Evolutionary conservation across 1,140 invertebrate species (phyloP).

Genomic region (Diorhabda sublineata): DNA sequence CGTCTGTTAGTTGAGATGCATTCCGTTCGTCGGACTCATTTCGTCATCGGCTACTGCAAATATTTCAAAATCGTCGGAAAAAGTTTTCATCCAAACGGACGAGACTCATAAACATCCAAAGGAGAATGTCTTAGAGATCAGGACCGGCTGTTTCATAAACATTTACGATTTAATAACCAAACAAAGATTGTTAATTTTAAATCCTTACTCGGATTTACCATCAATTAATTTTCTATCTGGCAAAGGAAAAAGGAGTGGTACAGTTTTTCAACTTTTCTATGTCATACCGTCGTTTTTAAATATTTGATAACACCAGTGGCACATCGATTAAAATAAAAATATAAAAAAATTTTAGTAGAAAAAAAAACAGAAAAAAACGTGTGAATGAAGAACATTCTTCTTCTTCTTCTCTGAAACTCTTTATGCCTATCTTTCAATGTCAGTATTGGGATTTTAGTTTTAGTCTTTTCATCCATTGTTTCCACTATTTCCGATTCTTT

Average conservation of each 20-base stretch:
- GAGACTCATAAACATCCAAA: slow-evolving; percentile 42
- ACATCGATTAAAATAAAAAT: too few species aligned
- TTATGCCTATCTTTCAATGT: too few species aligned
- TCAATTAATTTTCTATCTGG: not conserved
- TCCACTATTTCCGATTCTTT: too few species aligned
- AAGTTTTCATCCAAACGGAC: slow-evolving; percentile 35
- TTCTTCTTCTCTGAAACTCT: too few species aligned
- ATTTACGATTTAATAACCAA: not conserved
- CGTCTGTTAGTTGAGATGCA: slow-evolving; percentile 31
- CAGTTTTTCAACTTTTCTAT: not conserved
- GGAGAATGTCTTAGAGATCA: slow-evolving; percentile 31
- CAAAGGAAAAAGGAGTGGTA: not conserved
- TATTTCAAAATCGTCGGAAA: slow-evolving; percentile 45
- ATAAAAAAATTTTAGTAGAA: too few species aligned
- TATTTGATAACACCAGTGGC: too few species aligned
- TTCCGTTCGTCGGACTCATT: slow-evolving; percentile 40
- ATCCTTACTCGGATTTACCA: not conserved
- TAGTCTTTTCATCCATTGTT: too few species aligned
- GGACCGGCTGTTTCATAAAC: slow-evolving; percentile 10
- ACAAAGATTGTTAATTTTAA: not conserved
- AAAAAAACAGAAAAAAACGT: too few species aligned
- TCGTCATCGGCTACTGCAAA: slow-evolving; percentile 39
- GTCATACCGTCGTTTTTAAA: not conserved
- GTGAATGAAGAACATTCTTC: too few species aligned
- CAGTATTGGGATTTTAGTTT: too few species aligned